Base-by-base conservation (phyloP, 2,888 invertebrate genomes). In the Steinernema carpocapsae region DNA sequence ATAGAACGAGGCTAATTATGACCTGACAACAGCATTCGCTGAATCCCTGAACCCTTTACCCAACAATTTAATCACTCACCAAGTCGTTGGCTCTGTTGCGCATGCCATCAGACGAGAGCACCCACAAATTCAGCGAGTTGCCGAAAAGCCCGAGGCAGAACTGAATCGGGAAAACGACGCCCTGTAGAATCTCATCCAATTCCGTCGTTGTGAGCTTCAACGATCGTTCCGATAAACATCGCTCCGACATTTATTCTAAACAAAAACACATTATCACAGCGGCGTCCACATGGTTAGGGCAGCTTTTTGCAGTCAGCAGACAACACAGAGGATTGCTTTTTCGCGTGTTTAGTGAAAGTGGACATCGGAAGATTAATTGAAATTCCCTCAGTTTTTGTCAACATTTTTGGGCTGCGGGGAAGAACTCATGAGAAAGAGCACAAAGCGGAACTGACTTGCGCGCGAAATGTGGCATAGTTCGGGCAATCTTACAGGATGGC, bases 11-110 rank as follows among this genome's bases (percentile, higher is more conserved):
- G 43, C 43, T 43, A 43, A 43, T 7, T 43, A n/a, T n/a, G n/a
- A n/a, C n/a, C n/a, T n/a, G n/a, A n/a, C n/a, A n/a, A n/a, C n/a
- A n/a, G n/a, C n/a, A n/a, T n/a, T n/a, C 14, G 14, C 43, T 12
- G 43, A 12, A 43, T 12, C 43, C 43, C 14, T 12, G 14, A 43
- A 14, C 14, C 43, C 7, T 43, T 14, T 43, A 43, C 7, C 10
- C 7, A 43, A 43, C 7, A 0, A 46, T 24, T 43, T 17, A 51
- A 76, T 42, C 22, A 24, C 77, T 32, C 51, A 86, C 86, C 82
- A 86, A 77, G 76, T 86, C 86, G 70, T 84, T 85, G 70, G 86
- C 86, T 56, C 84, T 79, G 77, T 86, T 86, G 17, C 85, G 80
- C 72, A 86, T 80, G 59, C 83, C 85, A 75, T 82, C 81, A 19